These are phyloP conservation scores for Orchesella cincta DNA, from an alignment of 1,140 invertebrate species.

Conservation along the genomic window DNA sequence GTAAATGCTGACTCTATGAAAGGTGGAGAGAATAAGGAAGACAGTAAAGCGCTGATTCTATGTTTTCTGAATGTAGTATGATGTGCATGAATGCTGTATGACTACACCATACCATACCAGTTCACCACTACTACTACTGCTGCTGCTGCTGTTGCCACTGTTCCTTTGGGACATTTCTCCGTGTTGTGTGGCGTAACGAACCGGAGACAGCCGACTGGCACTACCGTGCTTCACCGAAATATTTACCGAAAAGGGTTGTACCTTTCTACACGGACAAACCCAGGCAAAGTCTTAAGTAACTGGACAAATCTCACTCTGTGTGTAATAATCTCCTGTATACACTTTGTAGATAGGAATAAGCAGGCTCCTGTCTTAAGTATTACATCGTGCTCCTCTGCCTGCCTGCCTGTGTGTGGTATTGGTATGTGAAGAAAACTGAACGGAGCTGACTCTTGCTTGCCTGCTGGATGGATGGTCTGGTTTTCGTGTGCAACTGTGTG, in stretches of 20 bases:
- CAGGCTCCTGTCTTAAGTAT: too few relatives aligned
- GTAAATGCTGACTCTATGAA: background rate
- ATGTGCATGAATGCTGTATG: background rate
- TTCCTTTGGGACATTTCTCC: conserved; percentile 17
- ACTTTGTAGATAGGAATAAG: too few relatives aligned
- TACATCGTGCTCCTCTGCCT: background rate
- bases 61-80: conserved; percentile 10
- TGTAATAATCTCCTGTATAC: background rate
- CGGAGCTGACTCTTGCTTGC: conserved; percentile 4
- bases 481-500: background rate
- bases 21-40: background rate
- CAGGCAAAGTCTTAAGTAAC: background rate
- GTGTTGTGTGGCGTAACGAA: background rate
- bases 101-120: too few relatives aligned
- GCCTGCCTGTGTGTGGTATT: background rate
- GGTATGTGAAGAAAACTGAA: background rate
- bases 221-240: background rate
- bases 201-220: background rate
- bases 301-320: background rate
- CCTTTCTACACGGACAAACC: conserved; percentile 23
- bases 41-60: background rate
- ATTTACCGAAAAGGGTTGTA: background rate
- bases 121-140: background rate
- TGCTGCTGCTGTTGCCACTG: background rate
- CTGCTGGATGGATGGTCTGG: conserved; percentile 14